phyloP scores from a whole-genome alignment of 2,888 invertebrate species.

The Sinelater perroti region DNA sequence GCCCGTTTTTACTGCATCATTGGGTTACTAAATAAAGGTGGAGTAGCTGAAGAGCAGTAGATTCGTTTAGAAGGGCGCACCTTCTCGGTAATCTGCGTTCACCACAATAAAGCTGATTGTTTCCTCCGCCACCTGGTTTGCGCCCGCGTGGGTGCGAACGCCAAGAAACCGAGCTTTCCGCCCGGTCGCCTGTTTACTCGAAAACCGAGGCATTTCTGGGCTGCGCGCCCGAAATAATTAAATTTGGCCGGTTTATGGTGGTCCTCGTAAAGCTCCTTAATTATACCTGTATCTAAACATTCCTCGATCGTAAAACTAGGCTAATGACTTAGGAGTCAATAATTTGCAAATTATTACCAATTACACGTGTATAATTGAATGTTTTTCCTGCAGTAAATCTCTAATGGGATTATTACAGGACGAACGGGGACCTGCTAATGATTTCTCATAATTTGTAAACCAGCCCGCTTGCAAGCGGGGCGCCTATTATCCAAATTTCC shows the following conservation, averaged over 20 bases:
- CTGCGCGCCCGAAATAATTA: not conserved
- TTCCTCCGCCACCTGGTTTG: slow-evolving; percentile 15
- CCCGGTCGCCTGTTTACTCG: slow-evolving; percentile 4
- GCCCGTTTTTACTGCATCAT: slow-evolving; percentile 9
- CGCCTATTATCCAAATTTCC: slow-evolving; percentile 11
- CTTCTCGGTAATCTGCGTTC: slow-evolving; percentile 23
- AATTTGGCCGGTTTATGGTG: slow-evolving; percentile 20
- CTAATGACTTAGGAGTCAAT: slow-evolving; percentile 28
- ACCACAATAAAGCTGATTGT: slow-evolving; percentile 24
- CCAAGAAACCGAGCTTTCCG: slow-evolving; percentile 4
- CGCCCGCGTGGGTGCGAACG: slow-evolving; percentile 3
- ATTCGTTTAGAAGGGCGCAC: slow-evolving; percentile 30
- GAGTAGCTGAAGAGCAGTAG: slow-evolving; percentile 28
- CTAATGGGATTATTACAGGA: not conserved
- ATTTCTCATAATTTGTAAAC: slow-evolving; percentile 3
- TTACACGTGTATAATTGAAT: slow-evolving; percentile 14
- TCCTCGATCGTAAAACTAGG: slow-evolving; percentile 28
- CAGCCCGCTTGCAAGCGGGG: not conserved
- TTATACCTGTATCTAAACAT: slow-evolving; percentile 28
- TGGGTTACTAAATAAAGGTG: slow-evolving; percentile 24
- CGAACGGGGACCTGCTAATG: not conserved
- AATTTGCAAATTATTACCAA: slow-evolving; percentile 27
- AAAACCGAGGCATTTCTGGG: not conserved
- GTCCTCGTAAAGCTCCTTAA: slow-evolving; percentile 31
- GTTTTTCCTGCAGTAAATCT: slow-evolving; percentile 14